Percentiles rank a stretch among this genome's conserved stretches.
Conservation (phyloP, 1,140 invertebrate species). For the Ceratina japonica region DNA sequence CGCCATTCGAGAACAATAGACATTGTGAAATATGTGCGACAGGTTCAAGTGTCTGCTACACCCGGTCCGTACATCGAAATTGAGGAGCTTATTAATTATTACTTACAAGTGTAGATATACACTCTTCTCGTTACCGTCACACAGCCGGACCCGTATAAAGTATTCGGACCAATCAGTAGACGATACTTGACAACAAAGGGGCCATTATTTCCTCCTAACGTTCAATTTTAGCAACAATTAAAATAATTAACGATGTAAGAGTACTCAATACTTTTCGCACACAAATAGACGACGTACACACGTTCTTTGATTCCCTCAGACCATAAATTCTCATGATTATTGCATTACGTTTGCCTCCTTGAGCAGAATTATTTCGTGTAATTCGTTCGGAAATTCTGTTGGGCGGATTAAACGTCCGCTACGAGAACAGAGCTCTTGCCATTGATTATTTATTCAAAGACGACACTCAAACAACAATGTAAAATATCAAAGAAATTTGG, state of each 20-base stretch:
- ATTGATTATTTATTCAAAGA: too few species aligned
- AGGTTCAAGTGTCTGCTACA: constrained; percentile 35
- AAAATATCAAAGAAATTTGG: too few species aligned
- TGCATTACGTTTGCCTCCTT: too few species aligned
- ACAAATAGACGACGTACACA: not conserved
- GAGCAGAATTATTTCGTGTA: too few species aligned
- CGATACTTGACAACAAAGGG: constrained; percentile 19
- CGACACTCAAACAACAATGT: too few species aligned
- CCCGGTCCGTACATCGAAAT: constrained; percentile 9
- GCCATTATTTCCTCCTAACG: constrained; percentile 18
- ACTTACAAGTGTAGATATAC: not conserved
- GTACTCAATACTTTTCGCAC: not conserved
- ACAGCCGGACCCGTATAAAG: not conserved
- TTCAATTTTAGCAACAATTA: not conserved
- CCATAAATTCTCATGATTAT: too few species aligned
- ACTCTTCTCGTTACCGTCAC: not conserved
- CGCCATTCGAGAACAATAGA: constrained; percentile 45
- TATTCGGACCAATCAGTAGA: constrained; percentile 45
- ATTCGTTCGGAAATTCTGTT: too few species aligned
- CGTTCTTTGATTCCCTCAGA: too few species aligned
- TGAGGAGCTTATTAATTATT: not conserved
- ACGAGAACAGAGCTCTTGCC: too few species aligned
- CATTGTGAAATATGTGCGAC: constrained; percentile 53
- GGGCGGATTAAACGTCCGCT: too few species aligned
- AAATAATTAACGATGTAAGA: not conserved